These are phyloP conservation scores for Atherinosoma microstoma DNA, from an alignment of 2,797 vertebrate genomes.

Conservation along the genomic window DNA sequence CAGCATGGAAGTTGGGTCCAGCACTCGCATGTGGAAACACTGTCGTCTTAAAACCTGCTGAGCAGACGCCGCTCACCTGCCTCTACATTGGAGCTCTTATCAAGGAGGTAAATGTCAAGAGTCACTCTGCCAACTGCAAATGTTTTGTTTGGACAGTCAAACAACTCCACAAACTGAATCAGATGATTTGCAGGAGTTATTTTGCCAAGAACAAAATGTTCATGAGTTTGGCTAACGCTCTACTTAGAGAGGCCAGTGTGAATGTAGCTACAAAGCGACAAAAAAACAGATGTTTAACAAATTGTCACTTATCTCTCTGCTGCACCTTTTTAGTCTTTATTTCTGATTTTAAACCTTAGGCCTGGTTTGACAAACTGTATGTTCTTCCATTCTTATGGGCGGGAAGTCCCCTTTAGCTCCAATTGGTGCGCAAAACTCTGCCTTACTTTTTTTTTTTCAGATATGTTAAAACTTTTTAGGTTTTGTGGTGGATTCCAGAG, in stretches of 20 bases:
- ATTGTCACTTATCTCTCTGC: constrained; percentile 28
- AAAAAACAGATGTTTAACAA: constrained; percentile 47
- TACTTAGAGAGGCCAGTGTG: constrained; percentile 31
- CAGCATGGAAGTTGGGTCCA: constrained; percentile 97
- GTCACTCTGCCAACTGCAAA: constrained; percentile 7
- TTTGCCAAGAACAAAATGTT: constrained; percentile 56
- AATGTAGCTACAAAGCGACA: constrained; percentile 38
- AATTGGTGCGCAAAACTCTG: not conserved
- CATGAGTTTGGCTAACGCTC: constrained; percentile 43
- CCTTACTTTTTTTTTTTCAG: not conserved
- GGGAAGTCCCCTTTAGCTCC: too few species aligned
- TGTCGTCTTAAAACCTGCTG: constrained; percentile 96
- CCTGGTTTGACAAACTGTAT: too few species aligned
- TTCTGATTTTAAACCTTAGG: constrained; percentile 9
- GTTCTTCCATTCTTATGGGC: too few species aligned
- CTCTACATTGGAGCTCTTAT: constrained; percentile 95
- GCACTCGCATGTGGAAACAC: constrained; percentile 97
- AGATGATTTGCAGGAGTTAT: constrained; percentile 27
- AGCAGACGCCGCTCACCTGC: constrained; percentile 96
- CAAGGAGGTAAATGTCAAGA: constrained; percentile 86
- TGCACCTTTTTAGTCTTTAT: constrained; percentile 21
- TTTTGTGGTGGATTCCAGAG: not conserved
- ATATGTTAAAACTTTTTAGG: not conserved
- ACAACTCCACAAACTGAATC: constrained; percentile 32
- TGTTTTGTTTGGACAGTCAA: constrained; percentile 14